Percentiles rank a stretch among this genome's conserved stretches.
Conservation (phyloP, 2,888 invertebrate species). For the Congeria kusceri region DNA sequence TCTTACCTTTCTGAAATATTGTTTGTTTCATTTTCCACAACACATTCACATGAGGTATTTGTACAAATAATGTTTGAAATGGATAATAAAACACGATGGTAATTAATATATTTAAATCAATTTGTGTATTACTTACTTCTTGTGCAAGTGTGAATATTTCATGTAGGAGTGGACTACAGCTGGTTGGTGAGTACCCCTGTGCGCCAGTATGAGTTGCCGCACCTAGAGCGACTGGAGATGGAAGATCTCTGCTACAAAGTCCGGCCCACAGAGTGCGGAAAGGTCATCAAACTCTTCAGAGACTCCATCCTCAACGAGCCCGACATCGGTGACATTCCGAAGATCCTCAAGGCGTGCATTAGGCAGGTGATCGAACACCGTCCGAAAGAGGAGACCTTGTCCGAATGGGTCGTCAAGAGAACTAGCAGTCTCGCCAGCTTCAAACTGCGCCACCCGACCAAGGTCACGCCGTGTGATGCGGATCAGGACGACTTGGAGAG, state of each 20-base stretch:
- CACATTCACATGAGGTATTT: no score
- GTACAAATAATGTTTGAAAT: no score
- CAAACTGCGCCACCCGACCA: slow-evolving; percentile 68
- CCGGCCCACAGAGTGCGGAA: slow-evolving; percentile 78
- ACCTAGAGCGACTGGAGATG: slow-evolving; percentile 81
- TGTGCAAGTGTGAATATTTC: no score
- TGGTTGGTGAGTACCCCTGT: slow-evolving; percentile 80
- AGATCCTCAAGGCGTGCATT: slow-evolving; percentile 78
- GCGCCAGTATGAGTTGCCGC: slow-evolving; percentile 79
- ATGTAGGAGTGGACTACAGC: slow-evolving; percentile 79
- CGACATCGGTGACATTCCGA: slow-evolving; percentile 73
- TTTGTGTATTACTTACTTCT: no score
- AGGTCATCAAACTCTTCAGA: slow-evolving; percentile 79
- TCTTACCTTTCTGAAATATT: no score
- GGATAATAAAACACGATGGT: no score
- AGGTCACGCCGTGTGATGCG: slow-evolving; percentile 55
- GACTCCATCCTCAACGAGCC: slow-evolving; percentile 77
- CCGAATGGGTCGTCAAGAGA: slow-evolving; percentile 79
- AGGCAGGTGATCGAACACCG: slow-evolving; percentile 77
- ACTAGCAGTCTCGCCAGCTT: slow-evolving; percentile 78
- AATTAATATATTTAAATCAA: no score
- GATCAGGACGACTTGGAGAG: slow-evolving; percentile 54
- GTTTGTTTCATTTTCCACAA: no score
- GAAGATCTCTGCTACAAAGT: slow-evolving; percentile 82
- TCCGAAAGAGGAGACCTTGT: slow-evolving; percentile 78